Percentiles rank a stretch among this genome's conserved stretches.
Conservation (phyloP, 2,113 vertebrate genomes). For the Pseudolaguvia tuberculata region DNA sequence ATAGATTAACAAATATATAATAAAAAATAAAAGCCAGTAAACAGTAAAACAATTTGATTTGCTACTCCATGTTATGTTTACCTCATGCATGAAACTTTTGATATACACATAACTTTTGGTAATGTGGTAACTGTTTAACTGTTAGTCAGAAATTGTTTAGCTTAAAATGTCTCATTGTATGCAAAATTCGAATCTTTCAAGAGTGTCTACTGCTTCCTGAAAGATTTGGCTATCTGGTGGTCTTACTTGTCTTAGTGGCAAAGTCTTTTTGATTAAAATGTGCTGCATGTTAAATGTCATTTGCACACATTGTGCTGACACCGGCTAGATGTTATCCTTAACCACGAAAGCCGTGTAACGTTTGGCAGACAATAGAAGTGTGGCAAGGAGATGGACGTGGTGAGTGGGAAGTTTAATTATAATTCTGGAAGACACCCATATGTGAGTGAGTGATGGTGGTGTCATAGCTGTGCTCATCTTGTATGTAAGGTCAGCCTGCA, state of each 20-base stretch:
- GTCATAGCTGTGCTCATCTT: not conserved
- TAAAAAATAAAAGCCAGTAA: not conserved
- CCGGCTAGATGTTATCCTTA: too few species aligned
- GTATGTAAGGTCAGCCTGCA: not conserved
- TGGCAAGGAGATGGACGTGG: not conserved
- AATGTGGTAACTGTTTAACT: not conserved
- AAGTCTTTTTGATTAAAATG: too few species aligned
- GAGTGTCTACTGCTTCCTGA: too few species aligned
- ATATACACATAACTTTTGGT: too few species aligned
- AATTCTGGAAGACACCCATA: not conserved
- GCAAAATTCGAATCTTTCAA: too few species aligned
- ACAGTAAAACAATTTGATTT: not conserved
- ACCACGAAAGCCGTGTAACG: too few species aligned
- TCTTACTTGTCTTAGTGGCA: too few species aligned
- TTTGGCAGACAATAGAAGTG: not conserved
- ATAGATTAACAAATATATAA: not conserved
- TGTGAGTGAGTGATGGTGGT: not conserved
- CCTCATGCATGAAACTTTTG: not conserved
- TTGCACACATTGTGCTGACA: too few species aligned
- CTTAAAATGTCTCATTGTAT: not conserved
- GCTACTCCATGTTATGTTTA: not conserved
- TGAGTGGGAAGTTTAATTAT: not conserved
- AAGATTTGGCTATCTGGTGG: too few species aligned
- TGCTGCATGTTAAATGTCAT: too few species aligned
- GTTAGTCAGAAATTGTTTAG: not conserved